Conservation (phyloP, 2,888 invertebrate species). For the Anticlea derivata region DNA sequence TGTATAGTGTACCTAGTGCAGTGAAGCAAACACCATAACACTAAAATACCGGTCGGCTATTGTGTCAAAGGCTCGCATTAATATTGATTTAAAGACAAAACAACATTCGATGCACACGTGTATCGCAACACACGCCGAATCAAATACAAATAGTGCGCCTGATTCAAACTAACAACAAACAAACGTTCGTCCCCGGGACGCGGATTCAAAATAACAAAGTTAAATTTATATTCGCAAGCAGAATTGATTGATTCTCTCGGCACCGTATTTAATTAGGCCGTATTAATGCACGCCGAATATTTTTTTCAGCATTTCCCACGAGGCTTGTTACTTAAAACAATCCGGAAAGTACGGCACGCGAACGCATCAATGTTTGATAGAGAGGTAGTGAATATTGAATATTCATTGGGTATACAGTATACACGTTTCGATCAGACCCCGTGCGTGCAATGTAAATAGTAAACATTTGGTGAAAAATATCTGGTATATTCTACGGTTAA, state of each 20-base stretch:
- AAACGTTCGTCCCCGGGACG: slow-evolving; percentile 14
- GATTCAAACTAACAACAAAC: slow-evolving; percentile 32
- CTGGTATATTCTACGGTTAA: slow-evolving; percentile 41
- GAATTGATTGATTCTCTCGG: slow-evolving; percentile 27
- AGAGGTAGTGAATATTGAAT: slow-evolving; percentile 33
- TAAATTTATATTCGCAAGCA: slow-evolving; percentile 21
- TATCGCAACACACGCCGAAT: slow-evolving; percentile 20
- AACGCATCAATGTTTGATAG: slow-evolving; percentile 61
- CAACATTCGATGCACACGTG: slow-evolving; percentile 19
- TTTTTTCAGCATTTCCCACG: slow-evolving; percentile 47
- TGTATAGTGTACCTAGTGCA: slow-evolving; percentile 2
- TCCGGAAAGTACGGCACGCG: slow-evolving; percentile 48
- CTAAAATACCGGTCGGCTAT: slow-evolving; percentile 21
- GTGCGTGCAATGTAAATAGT: slow-evolving; percentile 57
- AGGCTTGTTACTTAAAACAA: slow-evolving; percentile 51
- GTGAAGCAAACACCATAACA: slow-evolving; percentile 16
- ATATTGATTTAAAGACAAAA: slow-evolving; percentile 27
- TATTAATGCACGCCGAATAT: slow-evolving; percentile 36
- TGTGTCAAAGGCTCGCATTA: slow-evolving; percentile 25
- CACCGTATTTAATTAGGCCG: slow-evolving; percentile 38
- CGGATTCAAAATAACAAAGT: slow-evolving; percentile 30
- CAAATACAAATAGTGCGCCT: slow-evolving; percentile 27
- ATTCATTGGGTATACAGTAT: slow-evolving; percentile 39
- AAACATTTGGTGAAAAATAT: slow-evolving; percentile 53
- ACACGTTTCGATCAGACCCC: slow-evolving; percentile 45